phyloP scores from a whole-genome alignment of 2,888 invertebrate genomes.

The Callyntrura guangdongensis region DNA sequence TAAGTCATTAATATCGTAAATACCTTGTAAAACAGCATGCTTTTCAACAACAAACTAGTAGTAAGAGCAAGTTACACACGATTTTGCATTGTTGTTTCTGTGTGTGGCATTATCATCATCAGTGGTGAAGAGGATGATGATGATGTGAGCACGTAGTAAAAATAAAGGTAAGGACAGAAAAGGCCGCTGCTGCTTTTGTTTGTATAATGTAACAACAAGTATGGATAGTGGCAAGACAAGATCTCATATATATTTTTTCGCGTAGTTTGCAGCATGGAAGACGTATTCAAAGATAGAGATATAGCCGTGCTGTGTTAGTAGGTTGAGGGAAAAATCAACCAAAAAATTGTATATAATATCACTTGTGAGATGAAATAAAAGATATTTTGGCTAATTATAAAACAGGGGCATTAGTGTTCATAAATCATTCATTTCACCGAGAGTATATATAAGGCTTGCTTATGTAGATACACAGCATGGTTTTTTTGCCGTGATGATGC shows the following conservation, averaged over 20 bases:
- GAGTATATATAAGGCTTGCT: neutral
- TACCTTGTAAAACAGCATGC: constrained; percentile 57
- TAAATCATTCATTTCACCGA: constrained; percentile 60
- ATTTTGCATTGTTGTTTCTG: constrained; percentile 51
- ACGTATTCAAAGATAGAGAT: too few relatives aligned
- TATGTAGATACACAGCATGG: neutral
- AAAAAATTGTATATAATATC: constrained; percentile 10
- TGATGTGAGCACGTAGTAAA: constrained; percentile 15
- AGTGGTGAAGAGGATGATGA: constrained; percentile 5
- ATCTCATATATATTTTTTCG: neutral
- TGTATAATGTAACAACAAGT: constrained; percentile 24
- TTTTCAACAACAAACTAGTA: constrained; percentile 39
- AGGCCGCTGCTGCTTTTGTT: constrained; percentile 44
- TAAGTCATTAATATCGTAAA: constrained; percentile 56
- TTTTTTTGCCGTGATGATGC: constrained; percentile 58
- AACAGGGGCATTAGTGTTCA: constrained; percentile 72
- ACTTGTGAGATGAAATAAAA: constrained; percentile 20
- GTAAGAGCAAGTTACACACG: constrained; percentile 56
- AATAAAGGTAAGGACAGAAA: constrained; percentile 33
- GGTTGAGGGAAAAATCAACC: constrained; percentile 41
- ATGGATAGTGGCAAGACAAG: constrained; percentile 33
- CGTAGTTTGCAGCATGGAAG: neutral
- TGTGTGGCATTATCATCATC: constrained; percentile 28
- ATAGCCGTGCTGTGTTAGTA: constrained; percentile 4
- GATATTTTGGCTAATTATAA: constrained; percentile 69